Evolutionary conservation across 2,797 vertebrate species (phyloP).

Genomic region (Micromesistius poutassou): DNA sequence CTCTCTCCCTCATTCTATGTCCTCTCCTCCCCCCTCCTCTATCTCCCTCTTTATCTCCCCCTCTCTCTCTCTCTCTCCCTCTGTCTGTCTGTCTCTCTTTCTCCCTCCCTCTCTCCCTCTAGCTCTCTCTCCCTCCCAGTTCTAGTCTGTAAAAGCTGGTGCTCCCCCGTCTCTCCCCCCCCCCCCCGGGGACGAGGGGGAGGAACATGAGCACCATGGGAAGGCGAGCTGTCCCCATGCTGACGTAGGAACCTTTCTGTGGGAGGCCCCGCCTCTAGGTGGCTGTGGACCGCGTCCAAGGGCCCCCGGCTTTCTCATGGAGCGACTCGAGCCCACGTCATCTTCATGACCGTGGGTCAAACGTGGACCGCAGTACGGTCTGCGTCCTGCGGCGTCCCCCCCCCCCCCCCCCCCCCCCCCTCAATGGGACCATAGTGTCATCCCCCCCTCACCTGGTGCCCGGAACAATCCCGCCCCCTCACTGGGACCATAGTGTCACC

Average conservation of each 20-base stretch:
- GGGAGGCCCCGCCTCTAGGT: constrained; percentile 69
- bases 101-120: constrained; percentile 30
- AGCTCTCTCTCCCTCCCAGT: constrained; percentile 38
- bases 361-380: constrained; percentile 17
- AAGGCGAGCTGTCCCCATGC: constrained; percentile 71
- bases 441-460: constrained; percentile 28
- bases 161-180: constrained; percentile 39
- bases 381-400: constrained; percentile 53
- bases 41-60: too few relatives aligned
- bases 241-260: constrained; percentile 58
- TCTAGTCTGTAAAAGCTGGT: constrained; percentile 52
- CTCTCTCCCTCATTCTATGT: not conserved
- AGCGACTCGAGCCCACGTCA: constrained; percentile 66
- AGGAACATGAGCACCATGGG: constrained; percentile 80
- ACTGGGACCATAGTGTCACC: constrained; percentile 69
- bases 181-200: constrained; percentile 42
- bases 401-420: constrained; percentile 35
- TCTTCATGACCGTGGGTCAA: constrained; percentile 32
- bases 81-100: too few relatives aligned
- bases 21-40: too few relatives aligned
- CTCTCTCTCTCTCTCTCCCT: too few relatives aligned
- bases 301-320: constrained; percentile 77
- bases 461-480: constrained; percentile 10
- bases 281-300: constrained; percentile 70
- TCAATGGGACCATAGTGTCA: constrained; percentile 13